Percentiles rank a stretch among this genome's conserved stretches.
phyloP scores from a whole-genome alignment of 2,113 vertebrate genomes.

The Odocoileus hemionus region DNA sequence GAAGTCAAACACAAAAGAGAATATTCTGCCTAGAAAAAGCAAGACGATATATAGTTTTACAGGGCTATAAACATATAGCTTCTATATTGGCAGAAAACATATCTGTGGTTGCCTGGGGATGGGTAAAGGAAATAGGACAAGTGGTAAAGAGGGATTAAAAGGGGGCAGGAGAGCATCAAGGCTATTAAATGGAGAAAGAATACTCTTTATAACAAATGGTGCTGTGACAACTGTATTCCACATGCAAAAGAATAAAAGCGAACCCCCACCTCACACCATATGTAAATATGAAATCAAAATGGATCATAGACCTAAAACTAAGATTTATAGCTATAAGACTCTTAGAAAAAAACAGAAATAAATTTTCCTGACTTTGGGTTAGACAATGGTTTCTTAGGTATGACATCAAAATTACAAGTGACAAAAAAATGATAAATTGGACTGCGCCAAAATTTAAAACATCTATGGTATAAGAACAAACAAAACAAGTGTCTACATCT shows the following conservation, averaged over 20 bases:
- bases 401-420: neutral
- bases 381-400: neutral
- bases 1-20: neutral
- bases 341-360: neutral
- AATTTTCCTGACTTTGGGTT: neutral
- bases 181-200: neutral
- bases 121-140: neutral
- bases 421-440: neutral
- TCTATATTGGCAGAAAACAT: neutral
- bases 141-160: neutral
- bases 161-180: neutral
- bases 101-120: neutral
- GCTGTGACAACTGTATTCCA: neutral
- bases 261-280: neutral
- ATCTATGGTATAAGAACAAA: neutral
- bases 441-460: neutral
- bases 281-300: neutral
- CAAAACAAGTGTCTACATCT: neutral
- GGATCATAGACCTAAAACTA: neutral
- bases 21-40: neutral
- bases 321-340: neutral
- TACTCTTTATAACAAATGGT: neutral
- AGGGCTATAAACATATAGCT: neutral
- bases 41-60: neutral
- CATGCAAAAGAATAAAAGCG: neutral